phyloP scores from a whole-genome alignment of 30 jellyfish, hydroid and myxozoan genomes.

The Aurelia aurita complex sp. Pacific region DNA sequence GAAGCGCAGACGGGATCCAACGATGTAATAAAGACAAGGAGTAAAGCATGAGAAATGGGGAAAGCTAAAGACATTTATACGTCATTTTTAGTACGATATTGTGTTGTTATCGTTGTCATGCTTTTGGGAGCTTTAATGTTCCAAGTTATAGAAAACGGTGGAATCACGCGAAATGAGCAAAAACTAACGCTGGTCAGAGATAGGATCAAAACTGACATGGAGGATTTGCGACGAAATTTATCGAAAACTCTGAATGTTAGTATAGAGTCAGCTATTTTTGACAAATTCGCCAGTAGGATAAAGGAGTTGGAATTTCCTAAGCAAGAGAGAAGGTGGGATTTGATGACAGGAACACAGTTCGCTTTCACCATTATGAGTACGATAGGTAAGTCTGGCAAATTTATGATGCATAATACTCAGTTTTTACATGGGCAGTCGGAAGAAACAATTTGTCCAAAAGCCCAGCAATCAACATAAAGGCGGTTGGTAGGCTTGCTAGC shows the following conservation, averaged over 20 bases:
- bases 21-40: too few species aligned
- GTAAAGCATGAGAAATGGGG: constrained; percentile 6
- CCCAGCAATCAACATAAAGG: too few species aligned
- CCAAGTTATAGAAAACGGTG: constrained; percentile 7
- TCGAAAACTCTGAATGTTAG: constrained; percentile 11
- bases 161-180: not conserved
- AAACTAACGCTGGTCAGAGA: not conserved
- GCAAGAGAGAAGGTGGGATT: constrained; percentile 19
- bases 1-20: too few species aligned
- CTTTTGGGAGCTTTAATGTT: constrained; percentile 23
- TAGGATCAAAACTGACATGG: not conserved
- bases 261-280: constrained; percentile 4
- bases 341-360: constrained; percentile 13
- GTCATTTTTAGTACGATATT: constrained; percentile 5
- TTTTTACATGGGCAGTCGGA: too few species aligned
- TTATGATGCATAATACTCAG: not conserved
- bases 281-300: not conserved
- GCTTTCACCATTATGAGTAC: constrained; percentile 54
- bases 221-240: not conserved
- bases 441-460: too few species aligned
- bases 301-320: not conserved
- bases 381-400: constrained; percentile 20
- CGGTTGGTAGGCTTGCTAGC: too few species aligned
- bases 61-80: constrained; percentile 1
- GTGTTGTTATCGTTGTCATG: not conserved